Base-by-base conservation (phyloP, 2,888 invertebrate genomes). In the Axea sp. region DNA sequence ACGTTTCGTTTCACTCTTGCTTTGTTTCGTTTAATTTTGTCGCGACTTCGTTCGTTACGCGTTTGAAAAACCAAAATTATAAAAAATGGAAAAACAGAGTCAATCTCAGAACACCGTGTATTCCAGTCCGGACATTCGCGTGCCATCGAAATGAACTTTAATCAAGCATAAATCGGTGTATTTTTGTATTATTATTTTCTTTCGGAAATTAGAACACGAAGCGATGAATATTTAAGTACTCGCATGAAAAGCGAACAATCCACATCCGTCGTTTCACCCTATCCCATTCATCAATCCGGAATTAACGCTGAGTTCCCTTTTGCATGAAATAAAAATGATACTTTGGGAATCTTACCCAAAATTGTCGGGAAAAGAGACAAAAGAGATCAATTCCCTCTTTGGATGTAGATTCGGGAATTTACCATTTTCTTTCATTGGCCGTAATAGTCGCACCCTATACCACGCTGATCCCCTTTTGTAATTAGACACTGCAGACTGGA, bases 401-500 rank as follows among this genome's bases (percentile, higher is more conserved):
- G 19, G 3, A 51, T 15, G 12, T 4, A 3, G 19, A 3, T 19
- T 2, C 19, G 2, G 19, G 19, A 19, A 19, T 26, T n/a, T 3
- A n/a, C 26, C 7, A 26, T 26, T 7, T 26, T n/a, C 2, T 3
- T 26, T 7, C 7, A 2, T 28, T 19, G 12, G 12, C 28, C 5
- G 4, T 19, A 4, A 2, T 19, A 17, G 19, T 59, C 37, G 33
- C 60, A 37, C 67, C 64, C 65, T 19, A 53, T 33, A 69, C 28
- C 12, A 12, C 39, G 68, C 28, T 35, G 57, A 57, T 72, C 60
- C 76, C 74, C 76, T 75, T 64, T 77, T 83, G 85, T 87, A 86
- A 86, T 87, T 86, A 87, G 86, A 86, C 83, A 84, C 86, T 85
- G 81, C 80, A 79, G 81, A 74, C 80, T 82, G 83, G 83, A 83